A percentile compares a stretch with the other conserved stretches of the same genome.
Evolutionary conservation across 2,888 invertebrate genomes (phyloP).

Genomic region (Druceiella hillmani): DNA sequence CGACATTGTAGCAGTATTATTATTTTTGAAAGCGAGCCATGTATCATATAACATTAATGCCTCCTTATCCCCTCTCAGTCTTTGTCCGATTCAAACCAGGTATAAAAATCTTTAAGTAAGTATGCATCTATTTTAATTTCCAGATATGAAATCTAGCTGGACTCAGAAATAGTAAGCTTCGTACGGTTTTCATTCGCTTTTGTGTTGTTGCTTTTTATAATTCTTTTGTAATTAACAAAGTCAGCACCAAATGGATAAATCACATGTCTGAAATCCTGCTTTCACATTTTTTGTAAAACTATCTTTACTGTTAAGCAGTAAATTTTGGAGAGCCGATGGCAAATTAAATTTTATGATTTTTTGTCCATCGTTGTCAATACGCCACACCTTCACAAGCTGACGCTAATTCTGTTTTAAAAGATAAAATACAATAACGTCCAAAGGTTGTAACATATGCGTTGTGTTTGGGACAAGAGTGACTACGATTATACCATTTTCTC

Average conservation of each 20-base stretch:
- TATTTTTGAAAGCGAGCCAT: constrained; percentile 17
- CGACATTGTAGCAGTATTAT: constrained; percentile 16
- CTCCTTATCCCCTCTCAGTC: constrained; percentile 17
- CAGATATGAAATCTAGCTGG: constrained; percentile 12
- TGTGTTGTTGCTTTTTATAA: too few species aligned
- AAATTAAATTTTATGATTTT: too few species aligned
- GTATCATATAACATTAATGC: constrained; percentile 15
- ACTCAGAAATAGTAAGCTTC: constrained; percentile 13
- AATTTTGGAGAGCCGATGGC: too few species aligned
- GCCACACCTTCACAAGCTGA: constrained; percentile 17
- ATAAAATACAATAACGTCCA: constrained; percentile 9
- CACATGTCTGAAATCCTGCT: too few species aligned
- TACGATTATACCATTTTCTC: constrained; percentile 8
- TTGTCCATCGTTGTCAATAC: constrained; percentile 22
- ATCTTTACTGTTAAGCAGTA: constrained; percentile 12
- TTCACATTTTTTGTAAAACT: too few species aligned
- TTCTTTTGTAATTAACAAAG: constrained; percentile 17
- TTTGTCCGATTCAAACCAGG: constrained; percentile 15
- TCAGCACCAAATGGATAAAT: constrained; percentile 20
- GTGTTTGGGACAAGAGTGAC: constrained; percentile 7
- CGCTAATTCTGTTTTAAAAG: constrained; percentile 17
- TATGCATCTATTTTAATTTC: constrained; percentile 14
- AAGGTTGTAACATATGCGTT: constrained; percentile 8
- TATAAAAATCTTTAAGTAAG: constrained; percentile 13
- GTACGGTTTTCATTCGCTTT: too few species aligned